Conservation (phyloP, 2,113 vertebrate species). For the Spheniscus mendiculus region DNA sequence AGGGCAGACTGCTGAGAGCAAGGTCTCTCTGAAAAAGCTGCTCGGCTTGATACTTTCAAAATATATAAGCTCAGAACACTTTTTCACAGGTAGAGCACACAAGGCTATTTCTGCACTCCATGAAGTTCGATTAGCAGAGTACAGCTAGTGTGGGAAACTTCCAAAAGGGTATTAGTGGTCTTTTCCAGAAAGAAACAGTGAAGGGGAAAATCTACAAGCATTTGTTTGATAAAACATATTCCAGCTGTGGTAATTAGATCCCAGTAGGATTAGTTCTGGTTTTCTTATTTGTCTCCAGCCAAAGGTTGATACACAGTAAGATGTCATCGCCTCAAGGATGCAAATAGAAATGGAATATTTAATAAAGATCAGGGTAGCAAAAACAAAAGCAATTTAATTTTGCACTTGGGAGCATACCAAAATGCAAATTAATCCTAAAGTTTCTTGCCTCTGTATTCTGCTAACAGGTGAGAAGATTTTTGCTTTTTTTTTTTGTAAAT, state of each 20-base stretch:
- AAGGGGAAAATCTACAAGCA: conserved; percentile 49
- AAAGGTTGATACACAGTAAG: conserved; percentile 56
- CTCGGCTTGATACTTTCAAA: not conserved
- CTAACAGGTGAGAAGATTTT: conserved; percentile 42
- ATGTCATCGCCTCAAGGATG: conserved; percentile 59
- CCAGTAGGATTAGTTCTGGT: conserved; percentile 63
- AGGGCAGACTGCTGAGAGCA: not conserved
- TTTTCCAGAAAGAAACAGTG: conserved; percentile 39
- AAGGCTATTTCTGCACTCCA: not conserved
- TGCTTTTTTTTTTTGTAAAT: not conserved
- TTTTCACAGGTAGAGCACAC: not conserved
- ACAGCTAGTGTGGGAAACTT: not conserved
- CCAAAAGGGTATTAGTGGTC: conserved; percentile 11
- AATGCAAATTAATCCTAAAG: conserved; percentile 69
- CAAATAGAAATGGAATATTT: conserved; percentile 73
- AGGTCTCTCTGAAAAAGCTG: not conserved
- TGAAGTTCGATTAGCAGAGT: not conserved
- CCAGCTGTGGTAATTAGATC: conserved; percentile 77
- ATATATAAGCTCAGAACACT: not conserved
- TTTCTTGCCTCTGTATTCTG: conserved; percentile 60
- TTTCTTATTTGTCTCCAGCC: conserved; percentile 20
- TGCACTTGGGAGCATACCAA: conserved; percentile 60
- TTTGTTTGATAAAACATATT: conserved; percentile 74
- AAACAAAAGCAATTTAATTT: conserved; percentile 63
- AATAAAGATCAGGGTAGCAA: conserved; percentile 65